Percentiles rank a stretch among this genome's conserved stretches.
Evolutionary conservation across 1,140 invertebrate genomes (phyloP).

Genomic region (Caenorhabditis remanei): DNA sequence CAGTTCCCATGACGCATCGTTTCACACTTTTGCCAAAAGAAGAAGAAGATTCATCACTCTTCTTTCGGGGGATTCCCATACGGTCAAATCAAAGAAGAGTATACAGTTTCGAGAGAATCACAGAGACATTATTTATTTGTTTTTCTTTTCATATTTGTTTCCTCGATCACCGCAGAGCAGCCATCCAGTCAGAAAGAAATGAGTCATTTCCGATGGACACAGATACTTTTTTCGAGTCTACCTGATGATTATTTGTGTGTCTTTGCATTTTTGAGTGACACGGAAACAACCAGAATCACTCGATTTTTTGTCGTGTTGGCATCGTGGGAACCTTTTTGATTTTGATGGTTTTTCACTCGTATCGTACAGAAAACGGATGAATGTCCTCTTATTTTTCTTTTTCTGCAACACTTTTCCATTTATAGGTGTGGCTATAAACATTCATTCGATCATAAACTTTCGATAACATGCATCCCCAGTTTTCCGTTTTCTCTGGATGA

Average conservation of each 20-base stretch:
- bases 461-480: conserved; percentile 12
- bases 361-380: not conserved
- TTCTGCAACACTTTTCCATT: too few relatives aligned
- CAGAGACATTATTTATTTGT: conserved; percentile 34
- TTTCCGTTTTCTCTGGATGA: not conserved
- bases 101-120: not conserved
- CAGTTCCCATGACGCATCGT: conserved; percentile 38
- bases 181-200: not conserved
- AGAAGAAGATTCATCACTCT: conserved; percentile 11
- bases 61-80: conserved; percentile 35
- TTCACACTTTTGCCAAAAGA: conserved; percentile 1
- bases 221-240: conserved; percentile 22
- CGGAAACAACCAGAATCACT: not conserved
- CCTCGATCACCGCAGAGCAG: not conserved
- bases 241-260: conserved; percentile 1
- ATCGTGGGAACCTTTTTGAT: not conserved
- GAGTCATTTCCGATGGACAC: conserved; percentile 53
- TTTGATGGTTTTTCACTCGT: not conserved
- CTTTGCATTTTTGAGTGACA: not conserved
- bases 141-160: conserved; percentile 33
- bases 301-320: not conserved
- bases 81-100: not conserved
- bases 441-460: conserved; percentile 28
- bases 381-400: not conserved
- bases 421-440: conserved; percentile 25